Conservation (phyloP, 2,113 vertebrate genomes). For the Columba livia region DNA sequence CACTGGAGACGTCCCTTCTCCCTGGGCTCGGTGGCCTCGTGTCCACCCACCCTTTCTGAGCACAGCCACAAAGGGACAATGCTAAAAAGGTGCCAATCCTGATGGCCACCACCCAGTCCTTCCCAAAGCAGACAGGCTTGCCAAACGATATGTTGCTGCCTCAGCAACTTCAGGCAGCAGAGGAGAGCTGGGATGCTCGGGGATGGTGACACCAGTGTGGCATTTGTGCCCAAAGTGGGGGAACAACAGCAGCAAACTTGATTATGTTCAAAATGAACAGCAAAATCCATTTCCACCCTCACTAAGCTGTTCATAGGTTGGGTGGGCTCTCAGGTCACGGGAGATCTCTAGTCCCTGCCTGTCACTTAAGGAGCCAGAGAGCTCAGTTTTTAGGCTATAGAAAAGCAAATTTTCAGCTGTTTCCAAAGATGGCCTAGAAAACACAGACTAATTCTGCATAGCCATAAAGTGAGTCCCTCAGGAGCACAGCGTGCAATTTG, state of each 20-base stretch:
- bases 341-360: not conserved
- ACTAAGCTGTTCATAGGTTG: not conserved
- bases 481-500: not conserved
- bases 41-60: not conserved
- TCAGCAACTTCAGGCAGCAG: not conserved
- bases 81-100: not conserved
- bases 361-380: not conserved
- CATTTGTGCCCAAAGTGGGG: not conserved
- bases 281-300: not conserved
- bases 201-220: not conserved
- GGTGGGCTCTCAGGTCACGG: not conserved
- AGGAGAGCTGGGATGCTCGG: not conserved
- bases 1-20: not conserved
- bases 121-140: not conserved
- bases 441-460: slow-evolving; percentile 22
- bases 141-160: not conserved
- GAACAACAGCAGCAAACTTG: not conserved
- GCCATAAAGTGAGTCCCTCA: not conserved
- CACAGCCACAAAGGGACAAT: not conserved
- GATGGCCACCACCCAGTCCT: not conserved
- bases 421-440: slow-evolving; percentile 52
- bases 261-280: not conserved
- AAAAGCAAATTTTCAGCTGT: slow-evolving; percentile 1
- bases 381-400: slow-evolving; percentile 9
- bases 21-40: rapidly evolving